phyloP scores from a whole-genome alignment of 2,113 vertebrate genomes.

The Cyprinodon tularosa region DNA sequence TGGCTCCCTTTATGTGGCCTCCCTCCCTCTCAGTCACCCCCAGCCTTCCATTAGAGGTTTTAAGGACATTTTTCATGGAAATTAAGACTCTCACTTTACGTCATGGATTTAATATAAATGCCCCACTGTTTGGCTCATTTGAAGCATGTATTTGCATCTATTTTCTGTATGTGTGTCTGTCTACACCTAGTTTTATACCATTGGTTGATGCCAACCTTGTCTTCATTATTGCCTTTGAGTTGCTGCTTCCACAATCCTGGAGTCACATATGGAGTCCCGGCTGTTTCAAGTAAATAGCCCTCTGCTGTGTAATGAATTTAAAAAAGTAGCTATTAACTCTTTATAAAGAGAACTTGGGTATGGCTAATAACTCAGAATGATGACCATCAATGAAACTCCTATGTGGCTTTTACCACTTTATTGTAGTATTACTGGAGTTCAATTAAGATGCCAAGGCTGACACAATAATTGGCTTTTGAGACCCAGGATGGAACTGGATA shows the following conservation, averaged over 20 bases:
- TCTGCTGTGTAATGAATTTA: conserved; percentile 38
- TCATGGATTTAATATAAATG: conserved; percentile 57
- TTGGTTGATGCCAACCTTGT: conserved; percentile 27
- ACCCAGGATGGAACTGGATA: neutral
- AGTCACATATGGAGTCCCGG: conserved; percentile 30
- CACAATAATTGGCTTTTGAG: conserved; percentile 1
- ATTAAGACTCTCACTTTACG: conserved; percentile 58
- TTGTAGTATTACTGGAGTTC: neutral
- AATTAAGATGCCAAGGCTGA: neutral
- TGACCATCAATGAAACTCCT: conserved; percentile 27
- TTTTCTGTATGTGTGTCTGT: conserved; percentile 1
- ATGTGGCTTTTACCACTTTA: conserved; percentile 2
- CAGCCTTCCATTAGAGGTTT: conserved; percentile 60
- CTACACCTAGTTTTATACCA: conserved; percentile 6
- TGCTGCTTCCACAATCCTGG: conserved; percentile 2
- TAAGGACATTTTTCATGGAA: conserved; percentile 61
- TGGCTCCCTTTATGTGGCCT: conserved; percentile 72
- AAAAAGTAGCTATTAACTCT: conserved; percentile 42
- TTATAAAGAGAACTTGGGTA: conserved; percentile 38
- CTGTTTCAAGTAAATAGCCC: conserved; percentile 35
- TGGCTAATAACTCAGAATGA: conserved; percentile 24
- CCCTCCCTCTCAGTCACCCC: conserved; percentile 45
- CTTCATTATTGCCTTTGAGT: conserved; percentile 12
- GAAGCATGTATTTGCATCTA: conserved; percentile 10
- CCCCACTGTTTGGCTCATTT: conserved; percentile 23